Evolutionary conservation across 1,140 invertebrate species (phyloP).

Genomic region (Diachasmimorpha longicaudata): DNA sequence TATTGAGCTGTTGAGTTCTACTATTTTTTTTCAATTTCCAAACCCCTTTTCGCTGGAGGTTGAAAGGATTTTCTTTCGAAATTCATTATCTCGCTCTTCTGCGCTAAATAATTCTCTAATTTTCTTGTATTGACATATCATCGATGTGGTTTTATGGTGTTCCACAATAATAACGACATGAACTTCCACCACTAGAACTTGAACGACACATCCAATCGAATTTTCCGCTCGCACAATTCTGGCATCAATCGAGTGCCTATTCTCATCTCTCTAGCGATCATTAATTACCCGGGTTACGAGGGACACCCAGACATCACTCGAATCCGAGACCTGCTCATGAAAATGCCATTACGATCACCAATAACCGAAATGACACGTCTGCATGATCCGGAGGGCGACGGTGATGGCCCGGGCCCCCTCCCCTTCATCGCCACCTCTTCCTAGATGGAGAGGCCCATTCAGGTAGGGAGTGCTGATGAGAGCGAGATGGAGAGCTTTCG

Average conservation of each 20-base stretch:
- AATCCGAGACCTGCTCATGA: slow-evolving; percentile 41
- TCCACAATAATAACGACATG: neutral
- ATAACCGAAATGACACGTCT: slow-evolving; percentile 32
- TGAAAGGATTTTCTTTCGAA: no score
- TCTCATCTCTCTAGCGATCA: slow-evolving; percentile 18
- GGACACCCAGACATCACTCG: neutral
- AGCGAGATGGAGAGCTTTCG: slow-evolving; percentile 16
- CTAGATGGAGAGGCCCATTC: slow-evolving; percentile 13
- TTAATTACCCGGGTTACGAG: slow-evolving; percentile 32
- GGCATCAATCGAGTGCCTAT: neutral
- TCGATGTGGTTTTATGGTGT: no score
- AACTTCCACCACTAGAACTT: neutral
- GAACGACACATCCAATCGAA: slow-evolving; percentile 9
- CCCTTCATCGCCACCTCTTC: neutral
- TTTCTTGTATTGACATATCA: neutral
- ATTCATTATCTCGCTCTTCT: neutral
- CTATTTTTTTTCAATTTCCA: no score
- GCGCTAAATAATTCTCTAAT: neutral
- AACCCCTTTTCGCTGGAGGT: no score
- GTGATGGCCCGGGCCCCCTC: no score
- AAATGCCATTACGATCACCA: slow-evolving; percentile 58
- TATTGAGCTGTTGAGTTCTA: no score
- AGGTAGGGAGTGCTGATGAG: neutral
- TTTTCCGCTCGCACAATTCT: slow-evolving; percentile 3
- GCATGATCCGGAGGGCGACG: neutral